Conservation (phyloP, 2,113 vertebrate species). For the Tinamus guttatus region DNA sequence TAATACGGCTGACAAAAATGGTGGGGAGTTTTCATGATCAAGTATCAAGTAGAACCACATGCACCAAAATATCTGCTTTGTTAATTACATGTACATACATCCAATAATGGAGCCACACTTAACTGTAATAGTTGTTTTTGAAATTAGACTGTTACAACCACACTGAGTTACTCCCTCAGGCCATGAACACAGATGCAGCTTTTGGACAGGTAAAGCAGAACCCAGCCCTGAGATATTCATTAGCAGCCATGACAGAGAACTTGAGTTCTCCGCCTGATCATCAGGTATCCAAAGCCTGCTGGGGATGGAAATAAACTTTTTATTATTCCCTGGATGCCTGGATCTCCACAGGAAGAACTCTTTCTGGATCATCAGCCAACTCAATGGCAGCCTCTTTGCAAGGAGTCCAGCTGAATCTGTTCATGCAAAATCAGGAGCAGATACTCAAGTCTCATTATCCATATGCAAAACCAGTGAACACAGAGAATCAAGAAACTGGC, state of each 20-base stretch:
- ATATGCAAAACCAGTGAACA: not conserved
- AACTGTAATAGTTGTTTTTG: conserved; percentile 58
- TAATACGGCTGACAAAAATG: conserved; percentile 80
- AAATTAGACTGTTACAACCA: not conserved
- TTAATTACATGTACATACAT: conserved; percentile 66
- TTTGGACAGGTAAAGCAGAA: not conserved
- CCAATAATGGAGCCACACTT: conserved; percentile 48
- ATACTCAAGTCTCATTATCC: not conserved
- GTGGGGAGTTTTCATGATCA: conserved; percentile 67
- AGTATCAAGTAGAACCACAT: conserved; percentile 54
- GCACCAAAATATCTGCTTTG: conserved; percentile 53
- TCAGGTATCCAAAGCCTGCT: fast-evolving
- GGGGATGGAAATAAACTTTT: not conserved
- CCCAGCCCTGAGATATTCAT: not conserved
- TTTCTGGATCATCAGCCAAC: not conserved
- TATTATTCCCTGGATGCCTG: not conserved
- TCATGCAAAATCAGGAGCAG: not conserved
- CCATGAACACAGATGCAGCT: not conserved
- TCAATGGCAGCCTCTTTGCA: not conserved
- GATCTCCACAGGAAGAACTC: not conserved
- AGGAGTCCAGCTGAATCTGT: not conserved
- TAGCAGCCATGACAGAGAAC: not conserved
- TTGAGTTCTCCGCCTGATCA: not conserved
- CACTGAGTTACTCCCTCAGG: not conserved
- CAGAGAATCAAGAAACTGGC: not conserved